Evolutionary conservation across 2,113 vertebrate species (phyloP).

Genomic region (Gobio gobio): DNA sequence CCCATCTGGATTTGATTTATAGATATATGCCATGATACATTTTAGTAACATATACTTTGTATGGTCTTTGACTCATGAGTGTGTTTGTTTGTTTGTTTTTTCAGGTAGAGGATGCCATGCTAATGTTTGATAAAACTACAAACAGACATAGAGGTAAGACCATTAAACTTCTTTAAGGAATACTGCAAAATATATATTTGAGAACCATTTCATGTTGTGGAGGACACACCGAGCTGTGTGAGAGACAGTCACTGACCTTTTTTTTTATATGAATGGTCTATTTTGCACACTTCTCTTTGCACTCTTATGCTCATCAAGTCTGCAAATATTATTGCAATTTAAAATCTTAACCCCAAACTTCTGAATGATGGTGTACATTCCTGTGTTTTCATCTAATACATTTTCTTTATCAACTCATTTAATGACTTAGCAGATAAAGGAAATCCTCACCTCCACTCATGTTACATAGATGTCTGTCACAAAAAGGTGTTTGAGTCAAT

Average conservation of each 20-base stretch:
- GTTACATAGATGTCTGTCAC: not conserved
- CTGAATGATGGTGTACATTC: not conserved
- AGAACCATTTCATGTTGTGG: not conserved
- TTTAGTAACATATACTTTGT: too few species aligned
- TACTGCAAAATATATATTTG: not conserved
- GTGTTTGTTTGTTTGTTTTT: slow-evolving; percentile 71
- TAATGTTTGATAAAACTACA: slow-evolving; percentile 99
- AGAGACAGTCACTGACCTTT: not conserved
- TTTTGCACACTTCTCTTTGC: not conserved
- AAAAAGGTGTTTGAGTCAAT: not conserved
- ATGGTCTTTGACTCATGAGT: slow-evolving; percentile 4
- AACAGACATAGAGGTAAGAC: slow-evolving; percentile 99
- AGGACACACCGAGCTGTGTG: not conserved
- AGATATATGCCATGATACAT: not conserved
- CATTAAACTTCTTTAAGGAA: slow-evolving; percentile 34
- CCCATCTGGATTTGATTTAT: not conserved
- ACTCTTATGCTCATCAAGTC: not conserved
- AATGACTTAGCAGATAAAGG: not conserved
- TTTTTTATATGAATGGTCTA: not conserved
- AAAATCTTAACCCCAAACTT: not conserved
- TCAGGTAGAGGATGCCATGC: slow-evolving; percentile 98
- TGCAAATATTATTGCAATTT: not conserved
- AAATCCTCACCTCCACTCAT: not conserved
- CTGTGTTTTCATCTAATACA: not conserved
- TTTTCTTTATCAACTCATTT: not conserved